Evolutionary conservation across 1,140 invertebrate genomes (phyloP).

Genomic region (Cydia amplana): DNA sequence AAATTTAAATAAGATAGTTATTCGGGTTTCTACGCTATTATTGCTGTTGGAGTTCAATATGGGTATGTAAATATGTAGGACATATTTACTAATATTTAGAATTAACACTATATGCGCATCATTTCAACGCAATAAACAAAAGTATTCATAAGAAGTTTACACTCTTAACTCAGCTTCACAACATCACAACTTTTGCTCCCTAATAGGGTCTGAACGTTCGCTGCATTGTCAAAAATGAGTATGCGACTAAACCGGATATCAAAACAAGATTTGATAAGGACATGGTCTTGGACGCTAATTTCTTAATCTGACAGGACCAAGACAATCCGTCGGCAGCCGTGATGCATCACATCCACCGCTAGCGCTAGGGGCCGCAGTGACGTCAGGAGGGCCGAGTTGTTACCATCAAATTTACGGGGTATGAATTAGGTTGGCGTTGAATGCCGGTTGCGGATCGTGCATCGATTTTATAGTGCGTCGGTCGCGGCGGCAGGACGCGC

Average conservation of each 20-base stretch:
- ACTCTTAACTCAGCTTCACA: constrained; percentile 56
- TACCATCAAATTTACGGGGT: constrained; percentile 60
- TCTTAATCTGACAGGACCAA: constrained; percentile 45
- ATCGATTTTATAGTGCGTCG: constrained; percentile 75
- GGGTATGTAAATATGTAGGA: background rate
- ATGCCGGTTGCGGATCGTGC: constrained; percentile 71
- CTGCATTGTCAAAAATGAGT: background rate
- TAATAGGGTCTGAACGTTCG: background rate
- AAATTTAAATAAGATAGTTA: background rate
- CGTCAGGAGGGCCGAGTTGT: constrained; percentile 52
- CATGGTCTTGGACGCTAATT: constrained; percentile 32
- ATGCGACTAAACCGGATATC: constrained; percentile 19
- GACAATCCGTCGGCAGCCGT: constrained; percentile 42
- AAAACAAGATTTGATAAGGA: constrained; percentile 24
- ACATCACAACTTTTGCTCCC: constrained; percentile 55
- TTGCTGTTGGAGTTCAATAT: background rate
- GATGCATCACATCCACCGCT: constrained; percentile 54
- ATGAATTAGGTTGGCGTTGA: constrained; percentile 54
- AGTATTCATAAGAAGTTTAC: background rate
- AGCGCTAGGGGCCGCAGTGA: constrained; percentile 50
- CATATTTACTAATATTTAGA: background rate
- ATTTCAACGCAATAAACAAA: background rate
- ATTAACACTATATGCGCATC: constrained; percentile 7
- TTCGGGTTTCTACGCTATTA: background rate
- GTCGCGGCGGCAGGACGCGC: constrained; percentile 62